These are phyloP conservation scores for Limonius californicus DNA, from an alignment of 1,140 invertebrate species.

Conservation along the genomic window DNA sequence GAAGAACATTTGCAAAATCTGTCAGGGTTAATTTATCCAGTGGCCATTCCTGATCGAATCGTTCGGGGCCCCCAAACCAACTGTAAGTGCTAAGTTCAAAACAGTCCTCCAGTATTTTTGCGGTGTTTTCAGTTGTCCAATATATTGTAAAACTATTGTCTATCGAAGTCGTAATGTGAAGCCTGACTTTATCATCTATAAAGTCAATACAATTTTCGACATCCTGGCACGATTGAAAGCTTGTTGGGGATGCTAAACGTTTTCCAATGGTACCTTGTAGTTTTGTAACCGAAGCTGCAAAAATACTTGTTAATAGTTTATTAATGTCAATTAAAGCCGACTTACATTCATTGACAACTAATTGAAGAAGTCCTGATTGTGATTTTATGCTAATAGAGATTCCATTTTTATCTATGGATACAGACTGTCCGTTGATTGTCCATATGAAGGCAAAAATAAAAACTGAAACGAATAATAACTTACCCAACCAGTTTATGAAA, in stretches of 20 bases:
- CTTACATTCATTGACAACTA: too few relatives aligned
- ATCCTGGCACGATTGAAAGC: not conserved
- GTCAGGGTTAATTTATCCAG: slow-evolving; percentile 57
- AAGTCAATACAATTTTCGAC: slow-evolving; percentile 16
- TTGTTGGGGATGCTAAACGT: not conserved
- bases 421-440: too few relatives aligned
- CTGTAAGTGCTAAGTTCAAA: not conserved
- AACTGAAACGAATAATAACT: too few relatives aligned
- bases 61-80: slow-evolving; percentile 21
- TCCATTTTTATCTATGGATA: too few relatives aligned
- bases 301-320: not conserved
- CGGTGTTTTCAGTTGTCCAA: not conserved
- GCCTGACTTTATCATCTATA: not conserved
- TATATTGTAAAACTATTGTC: slow-evolving; percentile 14
- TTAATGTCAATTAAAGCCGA: too few relatives aligned
- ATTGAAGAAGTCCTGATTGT: too few relatives aligned
- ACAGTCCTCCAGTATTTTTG: slow-evolving; percentile 14
- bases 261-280: not conserved
- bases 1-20: slow-evolving; percentile 60
- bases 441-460: too few relatives aligned
- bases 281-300: not conserved
- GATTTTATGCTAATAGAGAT: too few relatives aligned
- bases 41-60: slow-evolving; percentile 51
- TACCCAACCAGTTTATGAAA: too few relatives aligned
- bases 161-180: not conserved